Base-by-base conservation (phyloP, 1,140 invertebrate genomes). In the Atta cephalotes region DNA sequence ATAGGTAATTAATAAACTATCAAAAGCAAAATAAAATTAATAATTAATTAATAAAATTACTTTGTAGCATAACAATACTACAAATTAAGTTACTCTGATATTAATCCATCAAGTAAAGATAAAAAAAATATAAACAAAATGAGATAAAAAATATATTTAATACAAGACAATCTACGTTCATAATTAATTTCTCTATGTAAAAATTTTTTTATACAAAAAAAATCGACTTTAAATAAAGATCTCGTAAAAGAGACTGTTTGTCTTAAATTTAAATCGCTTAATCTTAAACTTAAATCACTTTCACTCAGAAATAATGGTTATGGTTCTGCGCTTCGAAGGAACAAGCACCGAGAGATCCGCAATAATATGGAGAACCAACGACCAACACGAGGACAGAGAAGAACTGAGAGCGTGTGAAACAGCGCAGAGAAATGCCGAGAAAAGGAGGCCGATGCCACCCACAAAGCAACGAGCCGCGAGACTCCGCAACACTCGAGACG, bases 401-500 rank as follows among this genome's bases (percentile, higher is more conserved):
- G 53, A 80, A 39, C 39, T 9, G 21, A 71, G 74, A 72, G 35
- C 79, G 53, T 60, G 79, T 25, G 53, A 82, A 82, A 18, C 65
- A 45, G 21, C 18, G 49, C 16, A 14, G 63, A 80, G 78, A 71
- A 81, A 60, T 56, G 53, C 71, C 53, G 78, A 21, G 51, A 70
- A 81, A 81, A 81, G 78, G 76, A 80, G 58, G 18, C 39, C 51
- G 58, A 58, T 89, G 63, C 89, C 89, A 90, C 88, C 88, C 88
- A 82, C 88, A 87, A 89, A 84, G 85, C 74, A 85, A 63, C 58
- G 31, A 66, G 84, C 66, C 76, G 45, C 80, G 71, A 62, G 49
- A 58, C 68, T 53, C 60, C 45, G 82, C 79, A 91, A 91, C 85
- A 86, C 85, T 91, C 49, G 88, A 91, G 85, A 91, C 85, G 74